Base-by-base conservation (phyloP, 1,140 invertebrate genomes). In the Acromyrmex echinatior region DNA sequence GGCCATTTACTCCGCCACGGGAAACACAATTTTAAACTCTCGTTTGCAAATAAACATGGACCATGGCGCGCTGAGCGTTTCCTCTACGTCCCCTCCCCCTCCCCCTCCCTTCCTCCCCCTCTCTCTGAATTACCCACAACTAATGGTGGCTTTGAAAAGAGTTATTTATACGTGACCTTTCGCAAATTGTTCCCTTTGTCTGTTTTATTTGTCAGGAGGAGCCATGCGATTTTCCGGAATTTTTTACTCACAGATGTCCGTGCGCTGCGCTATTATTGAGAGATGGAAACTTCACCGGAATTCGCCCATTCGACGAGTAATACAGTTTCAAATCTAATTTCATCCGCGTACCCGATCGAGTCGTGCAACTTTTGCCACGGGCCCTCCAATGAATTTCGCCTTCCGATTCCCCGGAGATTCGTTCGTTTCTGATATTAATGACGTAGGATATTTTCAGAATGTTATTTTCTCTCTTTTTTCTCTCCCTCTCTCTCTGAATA, bases 21-120 rank as follows among this genome's bases (percentile, higher is more conserved):
- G 53, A 80, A 68, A 80, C 78, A 68, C 78, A 80, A 80, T 80
- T 80, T 80, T 80, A 80, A 80, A 80, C 78, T 80, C 78, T 39
- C 63, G 49, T 80, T 80, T 80, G 78, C 78, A 80, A 80, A 80
- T 80, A 80, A 80, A 80, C 78, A 80, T 56, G 63, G n/a, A 18
- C 76, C 45, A 56, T 35, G 63, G 28, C 28, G 18, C 10, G 45
- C 18, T 21, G 35, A 35, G 35, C 25, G 25, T 63, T 63, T 45
- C 45, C 45, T 28, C 25, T 31, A 31, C 31, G 31, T 31, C 31
- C 3, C 2, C 3, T 2, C 28, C 28, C 2, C 28, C 28, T 3
- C 28, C 28, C 28, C 2, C 18, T 0, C 10, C 2, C 12, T 28
- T 21, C 0, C 3, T 12, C 35, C 0, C 3, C 18, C 49, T 45